Evolutionary conservation across 2,797 vertebrate species (phyloP).

Genomic region (Agapornis canus): DNA sequence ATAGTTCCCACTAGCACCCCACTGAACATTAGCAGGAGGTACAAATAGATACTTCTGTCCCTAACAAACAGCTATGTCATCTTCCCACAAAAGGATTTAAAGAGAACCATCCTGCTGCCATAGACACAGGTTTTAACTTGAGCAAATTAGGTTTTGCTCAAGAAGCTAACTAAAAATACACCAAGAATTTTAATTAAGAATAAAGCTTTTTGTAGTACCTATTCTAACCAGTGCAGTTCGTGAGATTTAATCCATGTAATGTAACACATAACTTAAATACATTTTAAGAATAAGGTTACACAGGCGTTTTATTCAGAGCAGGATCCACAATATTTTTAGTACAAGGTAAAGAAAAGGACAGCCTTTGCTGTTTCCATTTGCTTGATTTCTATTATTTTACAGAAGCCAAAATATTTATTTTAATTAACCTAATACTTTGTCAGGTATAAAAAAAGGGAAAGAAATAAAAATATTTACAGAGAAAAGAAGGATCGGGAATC

Average conservation of each 20-base stretch:
- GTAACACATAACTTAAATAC: not conserved
- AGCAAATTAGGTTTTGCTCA: not conserved
- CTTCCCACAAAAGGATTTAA: not conserved
- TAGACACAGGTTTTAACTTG: not conserved
- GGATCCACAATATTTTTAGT: not conserved
- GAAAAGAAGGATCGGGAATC: not conserved
- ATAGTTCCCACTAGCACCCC: not conserved
- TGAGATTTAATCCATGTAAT: not conserved
- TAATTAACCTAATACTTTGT: not conserved
- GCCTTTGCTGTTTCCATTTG: not conserved
- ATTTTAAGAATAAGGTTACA: not conserved
- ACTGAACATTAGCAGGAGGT: not conserved
- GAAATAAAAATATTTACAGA: not conserved
- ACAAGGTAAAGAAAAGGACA: not conserved
- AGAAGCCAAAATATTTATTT: not conserved
- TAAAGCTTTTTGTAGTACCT: not conserved
- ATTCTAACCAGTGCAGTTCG: not conserved
- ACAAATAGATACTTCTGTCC: not conserved
- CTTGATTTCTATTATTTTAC: not conserved
- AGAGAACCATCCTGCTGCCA: not conserved
- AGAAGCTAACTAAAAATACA: not conserved
- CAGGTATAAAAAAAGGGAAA: not conserved
- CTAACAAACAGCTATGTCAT: not conserved
- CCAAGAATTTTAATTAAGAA: not conserved
- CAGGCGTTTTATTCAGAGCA: not conserved